Base-by-base conservation (phyloP, 2,113 vertebrate species). In the Penelope pileata region DNA sequence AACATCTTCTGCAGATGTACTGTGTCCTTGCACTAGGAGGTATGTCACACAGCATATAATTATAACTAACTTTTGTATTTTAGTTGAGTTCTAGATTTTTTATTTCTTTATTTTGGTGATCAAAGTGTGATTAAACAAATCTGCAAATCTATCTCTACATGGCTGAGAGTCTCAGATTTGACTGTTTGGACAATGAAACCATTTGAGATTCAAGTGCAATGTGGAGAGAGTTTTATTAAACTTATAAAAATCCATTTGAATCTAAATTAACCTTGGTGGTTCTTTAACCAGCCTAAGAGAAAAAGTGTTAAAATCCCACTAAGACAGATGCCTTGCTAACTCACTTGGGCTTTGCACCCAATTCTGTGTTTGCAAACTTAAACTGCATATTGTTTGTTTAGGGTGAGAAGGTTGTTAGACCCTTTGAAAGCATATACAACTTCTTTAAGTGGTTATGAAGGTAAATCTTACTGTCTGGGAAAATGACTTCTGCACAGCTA, bases 381-480 rank as follows among this genome's bases (percentile, higher is more conserved):
- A 97, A 90, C 48, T 8, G 15, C 54, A 91, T 80, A 83, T 94
- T 95, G 86, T 97, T 97, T 94, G 82, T 96, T 96, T 93, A 93
- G 89, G 88, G 73, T 14, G 36, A 81, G 93, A 86, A 88, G 72
- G 91, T 83, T 96, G 84, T 78, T 67, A 36, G n/a, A 93, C 62
- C 86, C 70, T 94, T 91, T 94, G 90, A 69, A 97, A 97, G 90
- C 67, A 81, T 66, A 91, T 79, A 94, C 80, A 95, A 92, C 91
- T 96, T 97, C 84, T 96, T 97, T 96, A 97, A 97, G 97, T 94
- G 97, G 96, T 97, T 96, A 88, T 94, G 86, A 94, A 97, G 96
- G 97, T 97, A 97, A 97, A 98, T 97, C 97, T 98, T 96, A 97
- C 95, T 98, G 97, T 98, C 96, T 97, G 94, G 86, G 95, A 96